Base-by-base conservation (phyloP, 92 coral and sea anemone species). In the Porites divaricata region DNA sequence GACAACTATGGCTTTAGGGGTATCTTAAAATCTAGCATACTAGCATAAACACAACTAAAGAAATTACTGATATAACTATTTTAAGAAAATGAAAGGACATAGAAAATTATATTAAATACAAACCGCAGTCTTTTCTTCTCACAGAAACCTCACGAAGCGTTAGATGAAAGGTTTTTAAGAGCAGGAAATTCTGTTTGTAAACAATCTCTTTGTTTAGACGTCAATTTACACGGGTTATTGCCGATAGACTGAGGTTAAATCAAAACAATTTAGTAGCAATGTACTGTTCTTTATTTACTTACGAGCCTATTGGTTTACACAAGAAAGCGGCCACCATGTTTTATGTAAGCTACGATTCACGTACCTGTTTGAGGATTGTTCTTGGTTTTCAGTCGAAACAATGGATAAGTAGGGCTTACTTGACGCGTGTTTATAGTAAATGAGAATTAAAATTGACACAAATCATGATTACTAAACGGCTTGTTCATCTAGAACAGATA, bases 181-280 rank as follows among this genome's bases (percentile, higher is more conserved):
- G 62, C 71, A 72, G 86, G 79, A 82, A 72, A 48, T 81, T 61
- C 24, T 72, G 79, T 82, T 82, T 82, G 77, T 72, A 82, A 82
- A 82, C 79, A 82, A 41, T 59, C 26, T 41, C 45, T 59, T 72
- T 72, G 79, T 72, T 82, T 82, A 62, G 86, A 5, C 86, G 48
- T 16, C 70, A 35, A 21, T 72, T 82, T 63, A 72, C 86, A 61
- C 78, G 86, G 86, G 69, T 72, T 72, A 62, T 82, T 72, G 79
- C 48, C 70, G 79, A 72, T 25, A 72, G 86, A 82, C 63, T 82
- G 64, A 73, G 52, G 65, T 66, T 72, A 62, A 58, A 82, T 82
- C 78, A 82, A 72, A 82, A 72, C 79, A 82, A 72, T 59, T 82
- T 56, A 72, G 79, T 28, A 22, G 58, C 26, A 17, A 70, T 22